Conservation (phyloP, 1,140 invertebrate genomes). For the Musca vetustissima region DNA sequence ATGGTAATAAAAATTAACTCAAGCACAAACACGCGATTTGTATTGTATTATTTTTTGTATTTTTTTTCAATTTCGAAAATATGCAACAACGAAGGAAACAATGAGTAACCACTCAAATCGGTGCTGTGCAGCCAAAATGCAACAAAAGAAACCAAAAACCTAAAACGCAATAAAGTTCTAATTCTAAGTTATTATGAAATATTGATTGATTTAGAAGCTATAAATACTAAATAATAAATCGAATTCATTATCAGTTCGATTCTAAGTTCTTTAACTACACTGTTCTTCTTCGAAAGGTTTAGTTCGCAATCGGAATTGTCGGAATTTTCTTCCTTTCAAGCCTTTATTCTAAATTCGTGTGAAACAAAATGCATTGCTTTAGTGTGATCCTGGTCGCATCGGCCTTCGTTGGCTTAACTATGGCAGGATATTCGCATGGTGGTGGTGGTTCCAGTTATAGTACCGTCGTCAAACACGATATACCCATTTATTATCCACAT, state of each 20-base stretch:
- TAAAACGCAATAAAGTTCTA: background rate
- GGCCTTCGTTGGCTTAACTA: slow-evolving; percentile 28
- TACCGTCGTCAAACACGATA: slow-evolving; percentile 43
- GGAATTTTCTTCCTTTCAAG: background rate
- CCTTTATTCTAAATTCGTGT: background rate
- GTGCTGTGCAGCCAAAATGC: background rate
- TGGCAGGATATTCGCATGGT: slow-evolving; percentile 40
- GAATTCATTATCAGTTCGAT: slow-evolving; percentile 10
- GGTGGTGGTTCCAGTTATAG: slow-evolving; percentile 42
- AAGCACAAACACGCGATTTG: too few species aligned
- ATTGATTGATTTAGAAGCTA: slow-evolving; percentile 6
- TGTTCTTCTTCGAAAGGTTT: slow-evolving; percentile 2
- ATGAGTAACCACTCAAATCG: background rate
- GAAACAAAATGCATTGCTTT: background rate
- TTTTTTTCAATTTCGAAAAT: too few species aligned
- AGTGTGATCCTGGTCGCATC: slow-evolving; percentile 27
- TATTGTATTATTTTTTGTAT: too few species aligned
- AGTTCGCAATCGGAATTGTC: too few species aligned
- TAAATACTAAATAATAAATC: background rate
- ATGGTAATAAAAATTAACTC: too few species aligned
- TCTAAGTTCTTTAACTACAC: too few species aligned
- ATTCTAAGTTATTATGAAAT: background rate
- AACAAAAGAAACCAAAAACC: background rate
- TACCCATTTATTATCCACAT: slow-evolving; percentile 35
- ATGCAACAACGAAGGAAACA: background rate